Base-by-base conservation (phyloP, 2,888 invertebrate species). In the Sthenelais limicola region DNA sequence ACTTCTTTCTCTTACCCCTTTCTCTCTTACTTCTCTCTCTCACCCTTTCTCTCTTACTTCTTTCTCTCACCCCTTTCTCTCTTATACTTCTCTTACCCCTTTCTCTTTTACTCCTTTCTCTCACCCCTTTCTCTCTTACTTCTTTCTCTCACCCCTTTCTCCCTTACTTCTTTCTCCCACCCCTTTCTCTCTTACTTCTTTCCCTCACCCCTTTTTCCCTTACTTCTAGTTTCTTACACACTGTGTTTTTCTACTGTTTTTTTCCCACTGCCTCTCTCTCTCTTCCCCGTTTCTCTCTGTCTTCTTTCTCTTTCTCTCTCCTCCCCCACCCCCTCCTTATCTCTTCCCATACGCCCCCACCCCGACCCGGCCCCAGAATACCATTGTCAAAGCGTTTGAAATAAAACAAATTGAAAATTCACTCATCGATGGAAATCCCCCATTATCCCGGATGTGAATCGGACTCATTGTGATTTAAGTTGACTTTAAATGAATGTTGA, bases 171-270 rank as follows among this genome's bases (percentile, higher is more conserved):
- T 52, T 52, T 52, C 52, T 52, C 7, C 7, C 52, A 18, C 43
- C 24, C 24, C 52, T 52, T 52, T 52, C 52, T 52, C 7, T 9
- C 52, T 52, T 21, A 9, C 52, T 52, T 9, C 21, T 24, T 52
- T 21, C 24, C 52, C 24, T 52, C 24, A 12, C 21, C 7, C 24
- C 21, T 52, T 52, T 15, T 21, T 21, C 7, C 7, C 52, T 52
- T 21, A 9, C 52, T 15, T 15, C 9, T 21, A n/a, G n/a, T 21
- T 21, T 9, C 24, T 52, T 21, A 24, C n/a, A 52, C 21, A 52
- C 52, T 21, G 52, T 52, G 24, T 15, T 12, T n/a, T n/a, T n/a
- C n/a, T n/a, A n/a, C n/a, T n/a, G 43, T 18, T 18, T 18, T 18
- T 43, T 43, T 9, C 9, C 18, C 12, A 43, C 43, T 43, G 9